phyloP scores from a whole-genome alignment of 53 echinoderm and acorn worm genomes.

The Temnopleurus reevesii region DNA sequence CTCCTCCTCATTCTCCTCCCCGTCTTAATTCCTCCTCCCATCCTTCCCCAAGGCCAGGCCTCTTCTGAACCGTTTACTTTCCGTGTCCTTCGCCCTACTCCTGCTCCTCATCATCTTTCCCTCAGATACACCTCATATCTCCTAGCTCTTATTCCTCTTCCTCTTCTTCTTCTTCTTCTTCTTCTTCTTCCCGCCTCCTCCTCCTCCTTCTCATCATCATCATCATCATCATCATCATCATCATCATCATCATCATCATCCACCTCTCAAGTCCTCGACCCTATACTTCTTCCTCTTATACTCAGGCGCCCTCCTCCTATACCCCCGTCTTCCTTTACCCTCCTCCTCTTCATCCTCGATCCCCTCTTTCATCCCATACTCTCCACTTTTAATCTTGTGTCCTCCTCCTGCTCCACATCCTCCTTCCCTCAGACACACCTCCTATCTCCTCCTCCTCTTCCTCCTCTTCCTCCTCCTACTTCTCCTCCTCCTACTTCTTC shows the following conservation, averaged over 20 bases:
- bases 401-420: too few species aligned
- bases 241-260: background rate
- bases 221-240: background rate
- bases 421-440: background rate
- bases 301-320: background rate
- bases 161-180: background rate
- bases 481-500: background rate
- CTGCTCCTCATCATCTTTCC: too few species aligned
- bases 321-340: background rate
- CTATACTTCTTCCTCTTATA: too few species aligned
- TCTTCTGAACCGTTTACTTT: too few species aligned
- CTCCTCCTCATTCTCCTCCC: background rate
- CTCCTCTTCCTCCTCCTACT: background rate
- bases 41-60: too few species aligned
- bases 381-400: too few species aligned
- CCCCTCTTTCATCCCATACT: too few species aligned
- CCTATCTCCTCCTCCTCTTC: background rate
- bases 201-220: background rate
- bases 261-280: too few species aligned
- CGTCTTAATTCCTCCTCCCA: too few species aligned
- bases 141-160: background rate
- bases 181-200: background rate
- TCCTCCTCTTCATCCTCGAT: too few species aligned
- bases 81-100: too few species aligned
- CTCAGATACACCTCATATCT: background rate